A percentile compares a stretch with the other conserved stretches of the same genome.
Evolutionary conservation across 1,140 invertebrate genomes (phyloP).

Genomic region (Holcopasites calliopsidis): DNA sequence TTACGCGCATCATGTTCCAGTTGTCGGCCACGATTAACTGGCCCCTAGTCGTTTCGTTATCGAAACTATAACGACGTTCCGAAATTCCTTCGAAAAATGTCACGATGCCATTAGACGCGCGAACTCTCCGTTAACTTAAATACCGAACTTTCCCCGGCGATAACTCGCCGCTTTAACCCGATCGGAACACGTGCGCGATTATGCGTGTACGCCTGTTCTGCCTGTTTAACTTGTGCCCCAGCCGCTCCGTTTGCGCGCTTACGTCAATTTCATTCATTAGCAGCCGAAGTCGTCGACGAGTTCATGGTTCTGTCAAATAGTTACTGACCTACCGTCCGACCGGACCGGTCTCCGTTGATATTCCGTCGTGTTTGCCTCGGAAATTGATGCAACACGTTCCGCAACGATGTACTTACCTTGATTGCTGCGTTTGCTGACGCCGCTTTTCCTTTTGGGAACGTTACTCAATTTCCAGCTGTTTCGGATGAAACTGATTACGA

Average conservation of each 20-base stretch:
- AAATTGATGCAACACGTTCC: background rate
- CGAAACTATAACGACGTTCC: background rate
- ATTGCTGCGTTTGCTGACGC: too few relatives aligned
- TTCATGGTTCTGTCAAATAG: background rate
- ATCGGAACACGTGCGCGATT: background rate
- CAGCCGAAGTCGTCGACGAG: background rate
- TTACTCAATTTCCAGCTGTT: too few relatives aligned
- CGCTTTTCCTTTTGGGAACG: too few relatives aligned
- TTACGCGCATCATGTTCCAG: conserved; percentile 1
- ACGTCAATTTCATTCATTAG: conserved; percentile 27
- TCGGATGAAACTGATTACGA: too few relatives aligned
- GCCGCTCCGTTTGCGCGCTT: background rate
- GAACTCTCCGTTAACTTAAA: conserved; percentile 36
- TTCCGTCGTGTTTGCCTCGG: background rate
- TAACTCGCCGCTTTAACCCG: conserved; percentile 15
- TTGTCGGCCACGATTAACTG: conserved; percentile 1
- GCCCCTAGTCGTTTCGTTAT: background rate
- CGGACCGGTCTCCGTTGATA: background rate
- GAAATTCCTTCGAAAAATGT: background rate
- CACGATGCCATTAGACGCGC: background rate
- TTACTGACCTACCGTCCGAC: background rate
- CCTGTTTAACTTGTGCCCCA: background rate
- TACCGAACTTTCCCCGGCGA: conserved; percentile 12
- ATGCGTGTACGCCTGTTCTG: background rate
- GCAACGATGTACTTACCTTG: too few relatives aligned